Evolutionary conservation across 2,113 vertebrate species (phyloP).

Genomic region (Otolemur garnettii): DNA sequence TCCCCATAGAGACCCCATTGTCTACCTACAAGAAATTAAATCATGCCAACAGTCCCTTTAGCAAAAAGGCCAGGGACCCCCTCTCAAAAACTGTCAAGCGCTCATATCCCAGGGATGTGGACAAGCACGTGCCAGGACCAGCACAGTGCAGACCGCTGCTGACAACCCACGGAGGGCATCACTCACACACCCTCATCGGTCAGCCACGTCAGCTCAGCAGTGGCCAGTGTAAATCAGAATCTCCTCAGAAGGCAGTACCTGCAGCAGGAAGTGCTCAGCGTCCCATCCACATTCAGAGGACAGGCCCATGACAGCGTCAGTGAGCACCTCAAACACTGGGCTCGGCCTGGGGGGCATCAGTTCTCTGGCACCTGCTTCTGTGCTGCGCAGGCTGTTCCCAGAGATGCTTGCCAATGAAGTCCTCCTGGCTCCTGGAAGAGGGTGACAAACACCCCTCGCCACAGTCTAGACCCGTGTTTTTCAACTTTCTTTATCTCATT

Average conservation of each 20-base stretch:
- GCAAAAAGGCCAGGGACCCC: neutral
- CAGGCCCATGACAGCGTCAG: neutral
- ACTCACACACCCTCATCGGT: neutral
- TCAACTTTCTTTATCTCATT: no score
- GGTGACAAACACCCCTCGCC: neutral
- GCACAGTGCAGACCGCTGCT: neutral
- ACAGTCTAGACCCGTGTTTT: no score
- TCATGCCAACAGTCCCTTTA: neutral
- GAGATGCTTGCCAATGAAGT: neutral
- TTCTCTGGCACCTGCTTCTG: neutral
- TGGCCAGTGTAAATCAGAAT: neutral
- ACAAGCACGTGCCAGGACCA: neutral
- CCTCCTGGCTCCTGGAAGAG: neutral
- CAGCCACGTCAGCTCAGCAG: neutral
- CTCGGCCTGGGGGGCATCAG: neutral
- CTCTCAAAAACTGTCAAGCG: neutral
- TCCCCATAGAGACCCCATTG: neutral
- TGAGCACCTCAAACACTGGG: neutral
- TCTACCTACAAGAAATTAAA: neutral
- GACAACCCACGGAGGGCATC: neutral
- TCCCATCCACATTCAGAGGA: neutral
- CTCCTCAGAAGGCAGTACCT: neutral
- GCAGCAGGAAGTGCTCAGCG: neutral
- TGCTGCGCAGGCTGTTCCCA: neutral
- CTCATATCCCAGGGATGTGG: neutral